A percentile compares a stretch with the other conserved stretches of the same genome.
phyloP scores from a whole-genome alignment of 2,113 vertebrate species.

The Terrapene triunguis region DNA sequence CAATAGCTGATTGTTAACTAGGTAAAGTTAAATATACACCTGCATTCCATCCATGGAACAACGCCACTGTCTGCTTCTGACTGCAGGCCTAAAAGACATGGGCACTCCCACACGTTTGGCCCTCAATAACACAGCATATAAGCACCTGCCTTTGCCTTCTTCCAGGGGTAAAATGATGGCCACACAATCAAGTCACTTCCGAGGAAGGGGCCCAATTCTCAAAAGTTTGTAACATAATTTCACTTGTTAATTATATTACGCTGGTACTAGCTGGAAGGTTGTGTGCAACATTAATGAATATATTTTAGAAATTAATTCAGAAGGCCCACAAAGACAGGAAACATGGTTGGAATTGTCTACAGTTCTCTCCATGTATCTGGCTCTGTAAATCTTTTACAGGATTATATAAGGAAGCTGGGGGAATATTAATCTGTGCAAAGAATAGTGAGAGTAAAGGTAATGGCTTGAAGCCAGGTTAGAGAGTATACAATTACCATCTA shows the following conservation, averaged over 20 bases:
- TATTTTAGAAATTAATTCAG: background rate
- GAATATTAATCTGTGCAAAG: slow-evolving; percentile 63
- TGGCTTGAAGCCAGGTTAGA: slow-evolving; percentile 45
- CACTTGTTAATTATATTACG: background rate
- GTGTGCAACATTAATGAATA: background rate
- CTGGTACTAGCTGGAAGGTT: background rate
- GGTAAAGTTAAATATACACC: background rate
- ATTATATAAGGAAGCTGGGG: slow-evolving; percentile 10
- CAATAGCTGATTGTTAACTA: background rate
- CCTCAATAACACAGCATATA: background rate
- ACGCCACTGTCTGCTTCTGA: background rate
- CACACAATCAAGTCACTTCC: background rate
- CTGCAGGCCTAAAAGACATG: background rate
- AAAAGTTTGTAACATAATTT: background rate
- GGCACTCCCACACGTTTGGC: background rate
- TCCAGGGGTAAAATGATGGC: background rate
- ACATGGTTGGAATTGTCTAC: background rate
- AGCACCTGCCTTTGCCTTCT: background rate
- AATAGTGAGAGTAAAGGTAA: slow-evolving; percentile 47
- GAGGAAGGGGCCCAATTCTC: background rate
- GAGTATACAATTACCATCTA: background rate
- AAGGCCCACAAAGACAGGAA: background rate
- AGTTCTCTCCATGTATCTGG: background rate
- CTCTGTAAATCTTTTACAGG: slow-evolving; percentile 67
- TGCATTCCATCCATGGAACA: background rate